Conservation (phyloP, 2,797 vertebrate genomes). For the Mus caroli region DNA sequence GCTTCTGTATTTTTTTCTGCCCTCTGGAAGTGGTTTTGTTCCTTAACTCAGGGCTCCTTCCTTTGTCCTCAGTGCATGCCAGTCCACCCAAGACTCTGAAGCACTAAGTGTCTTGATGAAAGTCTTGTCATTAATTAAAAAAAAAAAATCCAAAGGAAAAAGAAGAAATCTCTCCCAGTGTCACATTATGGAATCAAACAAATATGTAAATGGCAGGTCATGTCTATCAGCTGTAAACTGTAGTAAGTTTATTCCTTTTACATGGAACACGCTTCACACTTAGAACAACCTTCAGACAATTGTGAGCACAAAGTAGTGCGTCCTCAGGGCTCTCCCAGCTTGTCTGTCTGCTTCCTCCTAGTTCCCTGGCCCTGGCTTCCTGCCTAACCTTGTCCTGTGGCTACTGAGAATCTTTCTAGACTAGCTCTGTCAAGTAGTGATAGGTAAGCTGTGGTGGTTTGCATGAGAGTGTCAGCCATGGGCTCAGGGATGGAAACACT, state of each 20-base stretch:
- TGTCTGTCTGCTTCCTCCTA: not conserved
- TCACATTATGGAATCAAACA: not conserved
- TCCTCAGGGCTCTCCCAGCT: not conserved
- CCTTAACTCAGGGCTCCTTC: not conserved
- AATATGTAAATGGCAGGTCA: not conserved
- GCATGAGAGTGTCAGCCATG: not conserved
- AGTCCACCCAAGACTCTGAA: not conserved
- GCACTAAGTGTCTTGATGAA: slow-evolving; percentile 14
- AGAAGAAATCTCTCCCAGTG: not conserved
- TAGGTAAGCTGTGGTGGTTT: not conserved
- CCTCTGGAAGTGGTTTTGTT: not conserved
- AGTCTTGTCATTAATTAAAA: not conserved
- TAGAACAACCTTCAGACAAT: not conserved
- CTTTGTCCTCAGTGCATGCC: not conserved
- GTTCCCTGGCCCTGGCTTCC: not conserved
- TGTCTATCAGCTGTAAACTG: not conserved
- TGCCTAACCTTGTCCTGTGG: not conserved
- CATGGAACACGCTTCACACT: not conserved
- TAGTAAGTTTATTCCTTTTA: not conserved
- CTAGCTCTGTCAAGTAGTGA: not conserved
- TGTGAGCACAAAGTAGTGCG: not conserved
- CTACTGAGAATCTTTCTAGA: not conserved
- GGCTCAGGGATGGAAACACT: not conserved
- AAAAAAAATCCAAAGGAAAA: slow-evolving; percentile 18
- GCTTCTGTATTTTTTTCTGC: not conserved